Percentiles rank a stretch among this genome's conserved stretches.
These are phyloP conservation scores for Heterochromis multidens DNA, from an alignment of 2,113 vertebrate species.

Conservation along the genomic window DNA sequence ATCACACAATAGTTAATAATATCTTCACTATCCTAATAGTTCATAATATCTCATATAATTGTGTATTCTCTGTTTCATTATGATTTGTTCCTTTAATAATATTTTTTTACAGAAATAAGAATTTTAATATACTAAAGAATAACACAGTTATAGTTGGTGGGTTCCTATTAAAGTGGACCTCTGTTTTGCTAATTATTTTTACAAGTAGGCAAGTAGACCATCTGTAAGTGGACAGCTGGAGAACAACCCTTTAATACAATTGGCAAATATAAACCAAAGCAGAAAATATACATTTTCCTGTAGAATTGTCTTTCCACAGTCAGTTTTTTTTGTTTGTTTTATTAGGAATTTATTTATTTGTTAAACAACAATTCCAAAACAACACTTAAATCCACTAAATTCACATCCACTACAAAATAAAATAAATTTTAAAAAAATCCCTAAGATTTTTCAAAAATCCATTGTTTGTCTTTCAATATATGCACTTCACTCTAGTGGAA, in stretches of 20 bases:
- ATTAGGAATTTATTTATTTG: neutral
- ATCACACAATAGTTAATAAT: neutral
- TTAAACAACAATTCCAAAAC: neutral
- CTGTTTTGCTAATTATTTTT: neutral
- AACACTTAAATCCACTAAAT: neutral
- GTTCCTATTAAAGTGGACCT: neutral
- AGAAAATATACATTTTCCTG: neutral
- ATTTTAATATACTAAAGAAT: neutral
- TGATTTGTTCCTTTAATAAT: neutral
- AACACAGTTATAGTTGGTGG: neutral
- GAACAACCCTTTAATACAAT: neutral
- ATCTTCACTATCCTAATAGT: neutral
- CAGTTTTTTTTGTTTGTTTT: neutral
- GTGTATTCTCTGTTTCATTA: neutral
- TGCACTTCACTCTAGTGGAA: neutral
- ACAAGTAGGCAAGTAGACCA: conserved; percentile 2
- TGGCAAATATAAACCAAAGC: neutral
- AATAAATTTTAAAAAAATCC: fast-evolving
- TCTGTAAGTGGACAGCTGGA: neutral
- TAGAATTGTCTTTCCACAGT: neutral
- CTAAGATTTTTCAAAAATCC: fast-evolving
- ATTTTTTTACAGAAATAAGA: neutral
- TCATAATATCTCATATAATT: neutral
- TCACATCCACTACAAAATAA: neutral
- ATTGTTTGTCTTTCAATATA: neutral